These are phyloP conservation scores for Anolis sagrei DNA, from an alignment of 2,113 vertebrate genomes.

Conservation along the genomic window DNA sequence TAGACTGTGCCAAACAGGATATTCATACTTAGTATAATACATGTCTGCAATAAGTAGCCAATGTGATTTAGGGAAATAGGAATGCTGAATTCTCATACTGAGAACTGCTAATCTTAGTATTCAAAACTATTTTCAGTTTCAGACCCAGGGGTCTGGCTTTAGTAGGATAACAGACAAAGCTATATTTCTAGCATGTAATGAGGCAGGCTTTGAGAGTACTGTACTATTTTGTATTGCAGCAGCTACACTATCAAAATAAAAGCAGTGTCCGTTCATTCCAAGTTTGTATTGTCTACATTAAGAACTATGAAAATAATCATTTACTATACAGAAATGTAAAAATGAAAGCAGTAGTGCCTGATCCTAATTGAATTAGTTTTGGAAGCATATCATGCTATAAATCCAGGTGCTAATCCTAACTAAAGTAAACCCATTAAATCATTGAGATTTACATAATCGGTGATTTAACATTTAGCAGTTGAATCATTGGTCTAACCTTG, in stretches of 20 bases:
- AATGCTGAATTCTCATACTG: background rate
- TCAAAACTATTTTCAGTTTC: no score
- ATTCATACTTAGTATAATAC: background rate
- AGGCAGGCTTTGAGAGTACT: background rate
- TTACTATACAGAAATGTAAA: background rate
- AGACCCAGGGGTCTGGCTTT: background rate
- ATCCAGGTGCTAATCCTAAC: no score
- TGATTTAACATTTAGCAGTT: no score
- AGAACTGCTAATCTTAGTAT: rapidly evolving
- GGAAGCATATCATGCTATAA: background rate
- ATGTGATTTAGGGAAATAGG: background rate
- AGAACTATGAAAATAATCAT: background rate
- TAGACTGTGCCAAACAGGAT: conserved; percentile 1
- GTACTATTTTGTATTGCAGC: background rate
- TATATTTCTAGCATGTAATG: background rate
- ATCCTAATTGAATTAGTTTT: background rate
- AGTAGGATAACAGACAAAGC: background rate
- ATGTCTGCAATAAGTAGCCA: background rate
- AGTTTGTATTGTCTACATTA: background rate
- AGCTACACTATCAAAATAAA: background rate
- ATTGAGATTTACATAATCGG: no score
- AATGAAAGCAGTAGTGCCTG: background rate
- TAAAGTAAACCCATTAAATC: no score
- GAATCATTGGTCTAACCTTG: no score
- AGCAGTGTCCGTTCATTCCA: background rate